These are phyloP conservation scores for Melipona bicolor DNA, from an alignment of 2,888 invertebrate species.

Conservation along the genomic window DNA sequence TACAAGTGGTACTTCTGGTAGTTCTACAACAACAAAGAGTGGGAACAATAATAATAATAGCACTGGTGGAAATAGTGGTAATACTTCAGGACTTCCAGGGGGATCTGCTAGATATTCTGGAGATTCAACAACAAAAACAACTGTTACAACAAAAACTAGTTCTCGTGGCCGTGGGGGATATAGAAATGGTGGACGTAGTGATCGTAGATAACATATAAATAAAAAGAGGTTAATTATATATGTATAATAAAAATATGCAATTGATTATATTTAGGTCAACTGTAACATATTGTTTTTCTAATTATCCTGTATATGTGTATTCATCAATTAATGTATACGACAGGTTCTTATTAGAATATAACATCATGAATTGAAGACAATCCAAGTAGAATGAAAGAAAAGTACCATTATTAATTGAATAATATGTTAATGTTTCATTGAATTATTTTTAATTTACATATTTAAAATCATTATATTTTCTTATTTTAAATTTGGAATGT, in stretches of 20 bases:
- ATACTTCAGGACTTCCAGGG: slow-evolving; percentile 71
- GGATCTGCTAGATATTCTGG: slow-evolving; percentile 69
- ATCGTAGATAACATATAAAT: slow-evolving; percentile 81
- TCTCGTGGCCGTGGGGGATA: slow-evolving; percentile 80
- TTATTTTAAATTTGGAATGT: slow-evolving; percentile 1
- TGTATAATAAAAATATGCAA: slow-evolving; percentile 52
- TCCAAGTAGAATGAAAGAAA: not conserved
- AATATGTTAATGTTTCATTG: not conserved
- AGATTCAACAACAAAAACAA: slow-evolving; percentile 76
- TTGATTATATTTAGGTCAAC: slow-evolving; percentile 51
- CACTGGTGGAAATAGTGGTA: slow-evolving; percentile 41
- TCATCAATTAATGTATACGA: slow-evolving; percentile 61
- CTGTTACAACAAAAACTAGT: slow-evolving; percentile 75
- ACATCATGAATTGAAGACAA: slow-evolving; percentile 44
- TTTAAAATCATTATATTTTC: not conserved
- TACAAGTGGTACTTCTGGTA: slow-evolving; percentile 70
- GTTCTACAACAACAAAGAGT: slow-evolving; percentile 77
- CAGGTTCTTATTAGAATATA: slow-evolving; percentile 37
- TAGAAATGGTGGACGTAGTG: slow-evolving; percentile 80
- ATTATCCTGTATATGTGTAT: slow-evolving; percentile 64
- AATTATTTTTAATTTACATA: slow-evolving; percentile 14
- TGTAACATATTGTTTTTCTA: slow-evolving; percentile 74
- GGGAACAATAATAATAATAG: slow-evolving; percentile 70
- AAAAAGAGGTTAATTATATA: slow-evolving; percentile 59
- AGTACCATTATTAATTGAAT: not conserved